Evolutionary conservation across 92 coral and sea anemone genomes (phyloP).

Genomic region (Anthopleura xanthogrammica): DNA sequence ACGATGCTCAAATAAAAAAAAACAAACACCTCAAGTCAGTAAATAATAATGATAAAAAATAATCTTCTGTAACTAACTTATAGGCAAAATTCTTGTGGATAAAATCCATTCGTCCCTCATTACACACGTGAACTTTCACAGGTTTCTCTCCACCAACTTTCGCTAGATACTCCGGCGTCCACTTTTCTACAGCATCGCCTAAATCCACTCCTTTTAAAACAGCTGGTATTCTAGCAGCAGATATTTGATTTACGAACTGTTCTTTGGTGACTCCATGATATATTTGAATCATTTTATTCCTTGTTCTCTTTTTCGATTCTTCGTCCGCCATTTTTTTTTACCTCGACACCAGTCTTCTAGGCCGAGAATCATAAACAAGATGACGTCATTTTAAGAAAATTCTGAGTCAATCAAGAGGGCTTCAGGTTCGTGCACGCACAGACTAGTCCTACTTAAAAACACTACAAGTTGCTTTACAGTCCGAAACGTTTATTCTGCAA

Average conservation of each 20-base stretch:
- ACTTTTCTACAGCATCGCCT: constrained; percentile 61
- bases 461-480: background rate
- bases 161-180: constrained; percentile 76
- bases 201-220: constrained; percentile 62
- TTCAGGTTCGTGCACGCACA: constrained; percentile 3
- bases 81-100: constrained; percentile 78
- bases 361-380: constrained; percentile 5
- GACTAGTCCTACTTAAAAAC: background rate
- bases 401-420: background rate
- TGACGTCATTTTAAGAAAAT: constrained; percentile 34
- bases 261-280: constrained; percentile 52
- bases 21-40: background rate
- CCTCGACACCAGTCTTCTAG: constrained; percentile 11
- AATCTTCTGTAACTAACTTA: constrained; percentile 36
- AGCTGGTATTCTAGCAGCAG: constrained; percentile 58
- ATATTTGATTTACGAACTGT: constrained; percentile 37
- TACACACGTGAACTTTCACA: constrained; percentile 76
- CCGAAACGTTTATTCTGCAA: background rate
- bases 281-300: constrained; percentile 28
- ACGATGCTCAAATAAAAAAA: background rate
- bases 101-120: constrained; percentile 69
- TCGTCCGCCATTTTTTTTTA: constrained; percentile 40
- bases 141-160: constrained; percentile 49
- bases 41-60: constrained; percentile 26
- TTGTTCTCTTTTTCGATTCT: background rate